Base-by-base conservation (phyloP, 2,888 invertebrate species). In the Pterobdella sp. region DNA sequence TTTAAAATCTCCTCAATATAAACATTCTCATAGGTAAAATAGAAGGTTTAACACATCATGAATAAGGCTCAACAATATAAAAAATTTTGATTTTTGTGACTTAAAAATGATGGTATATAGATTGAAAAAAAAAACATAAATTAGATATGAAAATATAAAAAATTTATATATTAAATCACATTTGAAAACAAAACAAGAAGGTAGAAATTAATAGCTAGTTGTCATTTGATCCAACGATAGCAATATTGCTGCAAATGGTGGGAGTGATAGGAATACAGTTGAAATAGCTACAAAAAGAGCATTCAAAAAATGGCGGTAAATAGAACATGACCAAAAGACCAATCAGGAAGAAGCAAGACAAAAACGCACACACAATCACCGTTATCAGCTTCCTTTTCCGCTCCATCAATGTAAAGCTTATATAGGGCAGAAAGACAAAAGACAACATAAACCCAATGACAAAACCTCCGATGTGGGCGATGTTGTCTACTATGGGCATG, bases 401-500 rank as follows among this genome's bases (percentile, higher is more conserved):
- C 79, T 93, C 93, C 63, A 86, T 93, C 91, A 79, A 88, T 31
- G 93, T 94, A 83, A 96, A 91, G 60, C 92, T 91, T 79, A 96
- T 90, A 85, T 94, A 96, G 74, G 97, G 97, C 82, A 97, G 88
- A 74, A 98, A 84, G 72, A 94, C 93, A 85, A 94, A 92, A 52
- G 95, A 93, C 42, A 97, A 86, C 74, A 95, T 87, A 81, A 94
- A 91, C 75, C 97, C 96, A 84, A 94, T 94, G 74, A 92, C 87
- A 84, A 96, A 93, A 79, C 97, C 96, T 82, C 94, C 93, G 68
- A 95, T 87, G 82, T 97, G 96, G 75, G 97, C 94, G 86, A 95
- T 97, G 86, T 98, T 98, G 86, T 97, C 94, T 78, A 98, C 91
- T 94, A 95, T 98, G 4, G 98, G 98, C 75, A 99, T 85, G 42